Evolutionary conservation across 1,140 invertebrate species (phyloP), one percentile per base, ranked within the genome.

Genomic region (Heterodera carotae): DNA sequence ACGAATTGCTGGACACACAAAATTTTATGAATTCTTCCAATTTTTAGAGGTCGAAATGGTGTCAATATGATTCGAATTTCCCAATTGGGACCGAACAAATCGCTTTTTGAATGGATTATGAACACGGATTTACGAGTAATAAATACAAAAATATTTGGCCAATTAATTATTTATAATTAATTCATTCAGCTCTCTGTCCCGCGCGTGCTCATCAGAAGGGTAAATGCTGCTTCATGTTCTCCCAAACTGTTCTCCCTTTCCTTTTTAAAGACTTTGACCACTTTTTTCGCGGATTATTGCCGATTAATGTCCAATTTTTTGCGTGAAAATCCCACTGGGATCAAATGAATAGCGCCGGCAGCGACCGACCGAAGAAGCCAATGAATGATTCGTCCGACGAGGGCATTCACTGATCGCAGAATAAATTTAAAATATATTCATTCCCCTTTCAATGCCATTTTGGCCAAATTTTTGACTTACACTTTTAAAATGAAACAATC

Each of bases 31-130:
- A n/a, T n/a, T n/a, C n/a, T n/a, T n/a, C n/a, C n/a, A n/a, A n/a
- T 29, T 77, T 78, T 78, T 31, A 78, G 76, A 2, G 76, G 76
- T 29, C 48, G 62, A 22, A 78, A 78, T 56, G 76, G 76, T 53
- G 76, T 78, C 39, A 78, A 78, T 33, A 69, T 80, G 62, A 60
- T 78, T 25, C 74, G 77, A 33, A 80, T 78, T n/a, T 64, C 76
- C 2, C 74, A 56, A 33, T 18, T 80, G 5, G 62, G 39, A 2
- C 53, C 48, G n/a, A 34, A 69, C 27, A 53, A 8, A 39, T n/a
- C 60, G 2, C 6, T 80, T 8, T 78, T 79, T 29, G 76, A 78
- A 60, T 78, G 76, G 76, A 36, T 78, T 29, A 78, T 78, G 76
- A 80, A 78, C 48, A 80, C 76, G 31, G 76, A 78, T 29, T 39